Base-by-base conservation (phyloP, 2,113 vertebrate genomes). In the Amblyornis subalaris region DNA sequence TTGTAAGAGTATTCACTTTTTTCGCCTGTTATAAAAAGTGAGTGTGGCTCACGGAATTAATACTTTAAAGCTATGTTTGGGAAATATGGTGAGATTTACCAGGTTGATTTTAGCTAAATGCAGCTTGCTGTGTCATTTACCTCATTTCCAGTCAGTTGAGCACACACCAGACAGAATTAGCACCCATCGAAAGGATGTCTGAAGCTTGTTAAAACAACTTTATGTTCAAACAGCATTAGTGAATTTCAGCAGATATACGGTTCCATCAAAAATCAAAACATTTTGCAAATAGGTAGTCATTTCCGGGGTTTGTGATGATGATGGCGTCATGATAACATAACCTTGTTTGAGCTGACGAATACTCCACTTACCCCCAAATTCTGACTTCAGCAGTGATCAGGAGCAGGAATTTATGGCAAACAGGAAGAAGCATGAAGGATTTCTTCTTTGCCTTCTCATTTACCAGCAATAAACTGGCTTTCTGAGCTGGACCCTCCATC, bases 1-100 rank as follows among this genome's bases (percentile, higher is more conserved):
- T 94, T 95, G 42, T 94, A 93, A 97, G 69, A 69, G 24, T 71
- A 60, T 96, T 97, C 78, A 29, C 38, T 95, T 95, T 92, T 92
- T 93, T 72, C 2, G 6, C 54, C 35, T 47, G 13, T 82, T 89
- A 44, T 38, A 93, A 85, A 71, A 93, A 94, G 84, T 47, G 14
- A 88, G 28, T n/a, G 45, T 80, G 53, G n/a, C 81, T 93, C 93
- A 85, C 45, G 64, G 92, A 97, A 95, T 95, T 95, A 93, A 95
- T 92, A 92, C n/a, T 88, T 87, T 40, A 87, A 96, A 96, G 24
- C 55, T 90, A 33, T 74, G 35, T 85, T 92, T 21, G 33, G 61
- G 70, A 89, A 75, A 95, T 90, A 82, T 25, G 29, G 91, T 81
- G 36, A 85, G 70, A 89, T 92, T 82, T 84, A 75, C 61, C 36